These are phyloP conservation scores for Tachuris rubrigastra DNA, from an alignment of 2,113 vertebrate genomes.

Conservation along the genomic window DNA sequence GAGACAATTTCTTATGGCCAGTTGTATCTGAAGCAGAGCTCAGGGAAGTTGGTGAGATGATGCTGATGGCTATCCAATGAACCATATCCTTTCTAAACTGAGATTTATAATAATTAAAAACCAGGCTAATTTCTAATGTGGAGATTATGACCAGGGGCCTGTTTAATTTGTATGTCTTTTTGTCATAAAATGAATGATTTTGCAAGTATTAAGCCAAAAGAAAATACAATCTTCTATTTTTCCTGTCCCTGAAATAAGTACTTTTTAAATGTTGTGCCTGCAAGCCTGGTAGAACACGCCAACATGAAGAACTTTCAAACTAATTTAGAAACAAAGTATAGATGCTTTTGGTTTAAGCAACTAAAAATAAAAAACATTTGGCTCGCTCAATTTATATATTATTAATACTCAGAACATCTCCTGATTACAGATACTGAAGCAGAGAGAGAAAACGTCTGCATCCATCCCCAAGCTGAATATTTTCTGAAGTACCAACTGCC, in stretches of 20 bases:
- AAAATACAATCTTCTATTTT: not conserved
- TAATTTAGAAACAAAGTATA: not conserved
- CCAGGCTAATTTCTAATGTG: not conserved
- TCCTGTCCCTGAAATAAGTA: not conserved
- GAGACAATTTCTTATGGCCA: not conserved
- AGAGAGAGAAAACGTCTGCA: not conserved
- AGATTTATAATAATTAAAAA: not conserved
- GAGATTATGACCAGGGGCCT: not conserved
- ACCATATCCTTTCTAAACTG: not conserved
- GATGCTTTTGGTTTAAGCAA: not conserved
- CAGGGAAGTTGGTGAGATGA: not conserved
- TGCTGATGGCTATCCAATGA: not conserved
- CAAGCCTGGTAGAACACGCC: not conserved
- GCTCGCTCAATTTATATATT: not conserved
- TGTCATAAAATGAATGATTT: not conserved
- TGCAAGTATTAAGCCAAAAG: not conserved
- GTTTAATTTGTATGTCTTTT: not conserved
- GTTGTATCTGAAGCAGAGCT: not conserved
- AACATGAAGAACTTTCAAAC: not conserved
- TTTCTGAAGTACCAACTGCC: slow-evolving; percentile 12
- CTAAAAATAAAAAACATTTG: not conserved
- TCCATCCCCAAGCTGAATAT: not conserved
- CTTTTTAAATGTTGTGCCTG: not conserved
- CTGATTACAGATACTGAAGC: not conserved
- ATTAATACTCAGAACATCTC: not conserved